Evolutionary conservation across 1,140 invertebrate genomes (phyloP), one percentile per base, ranked within the genome.

Genomic region (Drosophila nikananu): DNA sequence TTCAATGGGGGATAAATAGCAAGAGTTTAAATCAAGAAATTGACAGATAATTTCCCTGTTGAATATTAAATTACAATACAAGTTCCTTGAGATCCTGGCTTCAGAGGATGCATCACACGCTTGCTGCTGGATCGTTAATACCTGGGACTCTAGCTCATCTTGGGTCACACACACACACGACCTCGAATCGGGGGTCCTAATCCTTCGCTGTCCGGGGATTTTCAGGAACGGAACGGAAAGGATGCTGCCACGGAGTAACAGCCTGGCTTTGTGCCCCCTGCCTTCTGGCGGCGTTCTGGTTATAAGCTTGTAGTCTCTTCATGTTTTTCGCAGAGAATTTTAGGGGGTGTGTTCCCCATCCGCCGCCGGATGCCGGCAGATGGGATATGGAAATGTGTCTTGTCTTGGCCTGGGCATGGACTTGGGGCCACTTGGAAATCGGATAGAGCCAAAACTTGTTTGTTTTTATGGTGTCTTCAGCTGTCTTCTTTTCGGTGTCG

Each of bases 381-480:
- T 67, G 44, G 73, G 35, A 39, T 37, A 55, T 44, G 55, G 57
- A 46, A 32, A 30, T 55, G n/a, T n/a, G n/a, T n/a, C n/a, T n/a
- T n/a, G 30, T n/a, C 61, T 65, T 60, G 57, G 48, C 35, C 23
- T 23, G 21, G 21, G 10, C 35, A 8, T 23, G 21, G 13, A 12
- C 44, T 2, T 21, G 41, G 49, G 42, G n/a, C n/a, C 54, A 57
- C 67, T 68, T 62, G 76, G 57, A 77, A 68, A 77, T 77, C 74
- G 64, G 73, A 61, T 55, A 30, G 48, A 52, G 58, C n/a, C 71
- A 41, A 78, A 78, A 78, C 52, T 78, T 78, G 75, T 70, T 78
- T 77, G 74, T 70, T 78, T 78, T 70, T 78, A 61, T 63, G 75
- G 62, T 63, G 75, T 71, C 65, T 78, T 70, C 65, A 70, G 76